These are phyloP conservation scores for Eristalis intricaria DNA, from an alignment of 2,888 invertebrate genomes.

Conservation along the genomic window DNA sequence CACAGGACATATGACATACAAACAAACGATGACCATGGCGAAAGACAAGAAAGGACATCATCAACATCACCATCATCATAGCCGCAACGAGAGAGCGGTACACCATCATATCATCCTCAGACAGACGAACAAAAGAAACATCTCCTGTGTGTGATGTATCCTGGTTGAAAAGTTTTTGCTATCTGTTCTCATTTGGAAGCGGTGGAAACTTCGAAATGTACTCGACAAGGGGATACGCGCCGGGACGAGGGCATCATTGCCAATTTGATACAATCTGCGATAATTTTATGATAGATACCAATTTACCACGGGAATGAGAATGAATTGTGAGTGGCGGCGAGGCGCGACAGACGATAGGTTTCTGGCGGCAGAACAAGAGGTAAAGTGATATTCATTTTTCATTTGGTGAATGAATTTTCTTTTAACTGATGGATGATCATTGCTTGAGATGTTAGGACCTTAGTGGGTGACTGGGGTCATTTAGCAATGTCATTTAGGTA, in stretches of 20 bases:
- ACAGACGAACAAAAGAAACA: slow-evolving; percentile 59
- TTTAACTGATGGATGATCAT: slow-evolving; percentile 54
- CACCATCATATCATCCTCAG: slow-evolving; percentile 46
- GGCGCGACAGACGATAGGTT: background rate
- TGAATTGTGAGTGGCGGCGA: background rate
- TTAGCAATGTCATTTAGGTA: slow-evolving; percentile 49
- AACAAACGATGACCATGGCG: slow-evolving; percentile 38
- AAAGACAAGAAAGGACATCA: slow-evolving; percentile 59
- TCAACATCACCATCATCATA: slow-evolving; percentile 33
- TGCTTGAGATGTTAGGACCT: slow-evolving; percentile 23
- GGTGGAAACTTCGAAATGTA: slow-evolving; percentile 53
- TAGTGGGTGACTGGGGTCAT: slow-evolving; percentile 19
- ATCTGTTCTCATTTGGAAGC: slow-evolving; percentile 46
- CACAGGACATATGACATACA: slow-evolving; percentile 2
- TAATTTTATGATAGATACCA: slow-evolving; percentile 64
- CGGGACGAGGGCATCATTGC: slow-evolving; percentile 31
- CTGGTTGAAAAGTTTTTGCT: slow-evolving; percentile 63
- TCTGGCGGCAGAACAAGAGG: background rate
- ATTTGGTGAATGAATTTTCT: slow-evolving; percentile 31
- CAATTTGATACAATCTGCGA: slow-evolving; percentile 67
- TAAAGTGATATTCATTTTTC: slow-evolving; percentile 67
- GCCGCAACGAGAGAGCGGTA: background rate
- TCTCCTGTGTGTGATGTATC: slow-evolving; percentile 54
- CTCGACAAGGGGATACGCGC: background rate
- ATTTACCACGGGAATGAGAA: slow-evolving; percentile 28